Evolutionary conservation across 1,140 invertebrate genomes (phyloP).

Genomic region (Mactra quadrangularis): DNA sequence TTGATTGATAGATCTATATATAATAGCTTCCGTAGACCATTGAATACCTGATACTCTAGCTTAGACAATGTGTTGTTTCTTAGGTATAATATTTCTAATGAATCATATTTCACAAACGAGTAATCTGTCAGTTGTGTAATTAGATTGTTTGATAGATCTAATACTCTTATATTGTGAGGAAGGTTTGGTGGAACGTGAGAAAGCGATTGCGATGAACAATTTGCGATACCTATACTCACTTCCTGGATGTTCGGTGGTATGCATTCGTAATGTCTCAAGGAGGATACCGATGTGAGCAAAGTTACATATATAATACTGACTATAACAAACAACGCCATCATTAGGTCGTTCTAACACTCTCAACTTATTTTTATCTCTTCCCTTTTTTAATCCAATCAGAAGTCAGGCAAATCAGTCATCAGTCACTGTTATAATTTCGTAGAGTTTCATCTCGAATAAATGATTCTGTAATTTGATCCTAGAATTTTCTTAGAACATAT

Average conservation of each 20-base stretch:
- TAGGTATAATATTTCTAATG: constrained; percentile 71
- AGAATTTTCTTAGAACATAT: no score
- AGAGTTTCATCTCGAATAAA: no score
- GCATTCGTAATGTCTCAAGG: constrained; percentile 35
- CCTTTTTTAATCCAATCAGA: no score
- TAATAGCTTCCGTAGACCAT: constrained; percentile 66
- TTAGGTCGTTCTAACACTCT: no score
- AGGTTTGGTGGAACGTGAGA: constrained; percentile 70
- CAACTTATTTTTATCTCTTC: no score
- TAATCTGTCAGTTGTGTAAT: constrained; percentile 64
- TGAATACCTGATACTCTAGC: constrained; percentile 71
- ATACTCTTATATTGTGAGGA: constrained; percentile 68
- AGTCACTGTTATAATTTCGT: no score
- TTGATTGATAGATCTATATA: constrained; percentile 78
- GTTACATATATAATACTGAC: constrained; percentile 11
- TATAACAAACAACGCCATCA: background rate
- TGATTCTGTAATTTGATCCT: no score
- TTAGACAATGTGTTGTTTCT: constrained; percentile 72
- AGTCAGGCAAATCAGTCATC: no score
- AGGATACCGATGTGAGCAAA: background rate
- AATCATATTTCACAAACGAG: constrained; percentile 71
- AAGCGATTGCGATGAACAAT: constrained; percentile 70
- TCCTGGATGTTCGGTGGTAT: constrained; percentile 21
- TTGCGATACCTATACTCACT: constrained; percentile 61
- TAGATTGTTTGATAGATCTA: constrained; percentile 76